These are phyloP conservation scores for Taphrorychus bicolor DNA, from an alignment of 2,888 invertebrate species.

Conservation along the genomic window DNA sequence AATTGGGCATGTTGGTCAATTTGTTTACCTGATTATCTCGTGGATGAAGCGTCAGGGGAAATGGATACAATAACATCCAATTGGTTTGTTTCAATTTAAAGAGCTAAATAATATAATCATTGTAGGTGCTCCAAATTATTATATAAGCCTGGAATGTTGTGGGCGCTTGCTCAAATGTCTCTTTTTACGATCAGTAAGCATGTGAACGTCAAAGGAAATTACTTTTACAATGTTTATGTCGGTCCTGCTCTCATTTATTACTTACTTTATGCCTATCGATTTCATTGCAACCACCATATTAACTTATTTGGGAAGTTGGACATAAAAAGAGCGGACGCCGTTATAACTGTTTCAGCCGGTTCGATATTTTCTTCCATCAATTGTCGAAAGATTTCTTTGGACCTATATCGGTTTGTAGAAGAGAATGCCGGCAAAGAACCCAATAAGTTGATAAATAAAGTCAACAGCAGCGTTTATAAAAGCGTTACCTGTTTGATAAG, in stretches of 20 bases:
- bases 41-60: too few relatives aligned
- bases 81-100: too few relatives aligned
- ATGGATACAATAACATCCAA: too few relatives aligned
- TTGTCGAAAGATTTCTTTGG: background rate
- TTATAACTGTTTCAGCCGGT: background rate
- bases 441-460: slow-evolving; percentile 26
- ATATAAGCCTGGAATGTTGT: background rate
- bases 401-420: background rate
- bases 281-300: slow-evolving; percentile 12
- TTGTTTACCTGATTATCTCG: too few relatives aligned
- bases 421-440: background rate
- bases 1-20: too few relatives aligned
- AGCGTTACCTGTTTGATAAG: slow-evolving; percentile 36
- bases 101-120: too few relatives aligned
- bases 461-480: slow-evolving; percentile 27
- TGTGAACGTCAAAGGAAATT: slow-evolving; percentile 37
- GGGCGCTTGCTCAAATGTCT: slow-evolving; percentile 12
- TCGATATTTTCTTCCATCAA: background rate
- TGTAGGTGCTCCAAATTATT: background rate
- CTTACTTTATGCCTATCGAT: slow-evolving; percentile 30
- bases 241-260: slow-evolving; percentile 28
- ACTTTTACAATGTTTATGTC: slow-evolving; percentile 37
- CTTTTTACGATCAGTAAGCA: slow-evolving; percentile 37
- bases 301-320: background rate
- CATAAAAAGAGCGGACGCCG: background rate